These are phyloP conservation scores for Smutsia gigantea DNA, from an alignment of 2,797 vertebrate genomes.

Conservation along the genomic window DNA sequence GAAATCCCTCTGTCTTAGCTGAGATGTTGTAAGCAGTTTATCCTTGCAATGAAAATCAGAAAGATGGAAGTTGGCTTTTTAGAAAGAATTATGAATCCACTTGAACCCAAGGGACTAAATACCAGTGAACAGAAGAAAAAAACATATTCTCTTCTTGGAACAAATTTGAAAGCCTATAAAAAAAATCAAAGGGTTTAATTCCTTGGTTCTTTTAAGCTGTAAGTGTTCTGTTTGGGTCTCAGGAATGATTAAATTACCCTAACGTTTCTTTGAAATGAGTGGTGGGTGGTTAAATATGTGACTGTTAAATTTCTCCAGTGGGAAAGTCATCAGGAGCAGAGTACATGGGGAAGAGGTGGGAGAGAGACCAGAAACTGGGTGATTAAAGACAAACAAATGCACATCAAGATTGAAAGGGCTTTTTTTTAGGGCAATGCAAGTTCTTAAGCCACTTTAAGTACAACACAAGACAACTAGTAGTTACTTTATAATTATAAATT, in stretches of 20 bases:
- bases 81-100: background rate
- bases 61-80: background rate
- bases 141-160: background rate
- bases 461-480: slow-evolving; percentile 65
- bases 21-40: background rate
- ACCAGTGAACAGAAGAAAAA: background rate
- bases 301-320: slow-evolving; percentile 21
- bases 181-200: slow-evolving; percentile 35
- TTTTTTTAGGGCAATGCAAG: slow-evolving; percentile 65
- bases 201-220: background rate
- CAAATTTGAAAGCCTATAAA: slow-evolving; percentile 50
- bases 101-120: background rate
- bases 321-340: slow-evolving; percentile 33
- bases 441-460: slow-evolving; percentile 63
- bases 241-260: slow-evolving; percentile 53
- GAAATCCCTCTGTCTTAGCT: background rate
- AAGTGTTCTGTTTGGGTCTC: slow-evolving; percentile 26
- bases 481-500: slow-evolving; percentile 81
- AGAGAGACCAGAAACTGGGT: slow-evolving; percentile 34
- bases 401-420: slow-evolving; percentile 58
- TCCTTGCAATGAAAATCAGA: slow-evolving; percentile 1
- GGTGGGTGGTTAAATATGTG: slow-evolving; percentile 45
- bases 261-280: slow-evolving; percentile 41
- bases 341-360: background rate
- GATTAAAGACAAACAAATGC: slow-evolving; percentile 56